A percentile compares a stretch with the other conserved stretches of the same genome.
Conservation (phyloP, 2,113 vertebrate species). For the Notarius quadriscutis region DNA sequence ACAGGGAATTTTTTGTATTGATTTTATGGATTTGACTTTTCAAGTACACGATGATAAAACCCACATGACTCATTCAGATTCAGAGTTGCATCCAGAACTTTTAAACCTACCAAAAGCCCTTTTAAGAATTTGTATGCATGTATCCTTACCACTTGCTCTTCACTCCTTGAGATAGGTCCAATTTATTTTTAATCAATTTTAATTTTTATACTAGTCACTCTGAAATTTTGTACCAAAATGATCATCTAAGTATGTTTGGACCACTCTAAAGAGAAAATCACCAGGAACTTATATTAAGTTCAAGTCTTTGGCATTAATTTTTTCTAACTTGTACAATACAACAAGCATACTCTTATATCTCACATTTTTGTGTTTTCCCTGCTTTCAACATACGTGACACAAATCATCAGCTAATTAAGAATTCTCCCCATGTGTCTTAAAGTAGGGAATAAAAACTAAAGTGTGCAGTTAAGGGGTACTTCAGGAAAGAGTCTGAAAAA, state of each 20-base stretch:
- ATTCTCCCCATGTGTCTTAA: background rate
- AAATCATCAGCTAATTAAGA: background rate
- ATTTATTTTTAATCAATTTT: background rate
- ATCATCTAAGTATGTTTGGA: constrained; percentile 17
- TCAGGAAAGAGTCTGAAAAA: background rate
- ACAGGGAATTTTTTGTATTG: background rate
- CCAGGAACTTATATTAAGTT: background rate
- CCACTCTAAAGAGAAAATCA: background rate
- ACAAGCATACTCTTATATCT: background rate
- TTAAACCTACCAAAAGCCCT: background rate
- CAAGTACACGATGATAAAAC: background rate
- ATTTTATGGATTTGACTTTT: background rate
- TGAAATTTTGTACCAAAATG: background rate
- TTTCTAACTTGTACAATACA: background rate
- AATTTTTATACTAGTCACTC: background rate
- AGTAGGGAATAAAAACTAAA: background rate
- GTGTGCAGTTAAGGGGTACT: background rate
- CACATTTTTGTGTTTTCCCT: background rate
- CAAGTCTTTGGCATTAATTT: background rate
- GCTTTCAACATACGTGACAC: background rate
- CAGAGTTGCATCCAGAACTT: background rate
- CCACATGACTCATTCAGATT: background rate
- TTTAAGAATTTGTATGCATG: background rate
- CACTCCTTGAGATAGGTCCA: background rate
- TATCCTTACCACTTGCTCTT: background rate